These are phyloP conservation scores for Ochropleura plecta DNA, from an alignment of 2,888 invertebrate species.

Conservation along the genomic window DNA sequence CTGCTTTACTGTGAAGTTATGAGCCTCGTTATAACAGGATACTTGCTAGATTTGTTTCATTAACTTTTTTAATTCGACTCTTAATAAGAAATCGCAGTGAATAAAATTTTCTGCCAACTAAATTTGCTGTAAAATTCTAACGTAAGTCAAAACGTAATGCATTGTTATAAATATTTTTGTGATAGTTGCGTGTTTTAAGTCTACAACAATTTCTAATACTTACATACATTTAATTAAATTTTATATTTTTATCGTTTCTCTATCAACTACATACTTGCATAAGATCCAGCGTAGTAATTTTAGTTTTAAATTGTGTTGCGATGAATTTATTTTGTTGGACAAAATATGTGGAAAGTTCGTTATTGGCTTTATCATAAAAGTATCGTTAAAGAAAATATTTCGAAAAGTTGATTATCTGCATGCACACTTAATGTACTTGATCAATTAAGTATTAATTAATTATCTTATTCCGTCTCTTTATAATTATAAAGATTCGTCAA, in stretches of 20 bases:
- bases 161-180: constrained; percentile 13
- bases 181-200: constrained; percentile 31
- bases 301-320: constrained; percentile 27
- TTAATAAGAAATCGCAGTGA: not conserved
- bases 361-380: constrained; percentile 10
- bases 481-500: constrained; percentile 8
- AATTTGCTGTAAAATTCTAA: not conserved
- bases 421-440: not conserved
- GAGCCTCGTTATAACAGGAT: not conserved
- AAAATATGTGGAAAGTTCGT: constrained; percentile 11
- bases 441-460: not conserved
- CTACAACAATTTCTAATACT: constrained; percentile 5
- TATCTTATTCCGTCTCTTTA: constrained; percentile 1
- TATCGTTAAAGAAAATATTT: constrained; percentile 18
- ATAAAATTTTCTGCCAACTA: not conserved
- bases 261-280: constrained; percentile 24
- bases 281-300: constrained; percentile 4
- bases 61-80: not conserved
- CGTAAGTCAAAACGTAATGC: not conserved
- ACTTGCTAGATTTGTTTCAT: constrained; percentile 12
- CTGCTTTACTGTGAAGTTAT: not conserved
- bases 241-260: constrained; percentile 23
- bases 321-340: constrained; percentile 14
- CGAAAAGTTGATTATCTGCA: not conserved
- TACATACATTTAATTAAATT: constrained; percentile 1